Evolutionary conservation across 2,888 invertebrate genomes (phyloP), one percentile per base, ranked within the genome.

Genomic region (Cotesia congregata): DNA sequence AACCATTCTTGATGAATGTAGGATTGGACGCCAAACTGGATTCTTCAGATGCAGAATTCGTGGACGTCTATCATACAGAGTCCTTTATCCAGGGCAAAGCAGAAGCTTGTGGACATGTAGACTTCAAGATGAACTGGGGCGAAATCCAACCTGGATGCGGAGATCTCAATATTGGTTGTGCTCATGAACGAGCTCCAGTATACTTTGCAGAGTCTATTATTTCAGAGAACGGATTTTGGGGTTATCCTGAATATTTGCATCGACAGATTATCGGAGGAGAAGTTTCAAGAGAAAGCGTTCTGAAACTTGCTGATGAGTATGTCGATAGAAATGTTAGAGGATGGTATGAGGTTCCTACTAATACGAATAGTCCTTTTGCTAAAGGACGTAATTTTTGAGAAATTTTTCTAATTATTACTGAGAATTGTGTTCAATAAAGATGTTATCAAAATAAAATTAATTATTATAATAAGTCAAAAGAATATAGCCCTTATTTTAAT

Each of bases 41-140:
- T 84, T 86, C 91, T 1, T 87, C 90, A 0, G 94, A 94, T 83
- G 94, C 94, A 0, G 85, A 90, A 4, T 94, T 93, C 83, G 94
- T 95, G 0, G 94, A 94, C 84, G 92, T 94, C 1, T 91, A 94
- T 72, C 94, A 95, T 83, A 94, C 94, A 0, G 94, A 94, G 84
- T 93, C 94, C 0, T 91, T 94, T 80, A 88, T 93, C 0, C 93
- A 94, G 82, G 94, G 94, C 0, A 92, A 93, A 82, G 86, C 93
- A 20, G 92, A 93, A 81, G 89, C 92, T 50, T 92, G 92, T 80
- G 94, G 94, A 0, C 93, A 94, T 84, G 92, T 93, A 0, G 94
- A 95, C 83, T 95, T 94, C 84, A 95, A 94, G 83, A 90, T 94
- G 86, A 94, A 94, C 83, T 94, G 94, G 0, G 94, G 94, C 0